Evolutionary conservation across 2,797 vertebrate species (phyloP), one percentile per base, ranked within the genome.

Genomic region (Pipistrellus pygmaeus): DNA sequence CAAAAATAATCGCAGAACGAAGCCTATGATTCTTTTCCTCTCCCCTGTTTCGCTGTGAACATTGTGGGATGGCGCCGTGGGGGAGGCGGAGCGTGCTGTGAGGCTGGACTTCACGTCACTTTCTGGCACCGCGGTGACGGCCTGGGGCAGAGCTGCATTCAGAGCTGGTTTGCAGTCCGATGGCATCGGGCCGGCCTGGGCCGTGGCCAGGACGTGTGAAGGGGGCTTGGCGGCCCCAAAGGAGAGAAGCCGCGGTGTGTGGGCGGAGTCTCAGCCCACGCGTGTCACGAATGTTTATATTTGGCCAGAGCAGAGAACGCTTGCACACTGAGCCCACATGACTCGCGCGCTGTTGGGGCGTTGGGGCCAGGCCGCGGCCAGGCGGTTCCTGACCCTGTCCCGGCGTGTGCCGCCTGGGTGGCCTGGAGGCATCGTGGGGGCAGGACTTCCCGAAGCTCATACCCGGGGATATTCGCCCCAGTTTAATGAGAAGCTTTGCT

Each of bases 81-180:
- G 30, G 46, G 66, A 69, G 88, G 57, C 75, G 44, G 64, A 78
- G 75, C 93, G 82, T 55, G n/a, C 78, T 66, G 23, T n/a, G 41
- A 57, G 44, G 72, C 71, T 66, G 38, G 93, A 89, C 96, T 95
- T 95, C 76, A 87, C 94, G 93, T 93, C 73, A 12, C 73, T 72
- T 87, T 51, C 68, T 83, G 77, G n/a, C 62, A 88, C 60, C 84
- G 62, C 35, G 86, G 44, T 82, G 84, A 73, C 8, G 64, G 27
- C 84, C 88, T 93, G 87, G 41, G 66, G 66, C 60, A 68, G 88
- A 73, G 30, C 77, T 93, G 60, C n/a, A 57, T 35, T 13, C 90
- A 96, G 94, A 95, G 48, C 72, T 90, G 87, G 95, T 94, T 94
- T 91, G 85, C 69, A 23, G 95, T 85, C 94, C 77, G 71, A 72